Base-by-base conservation (phyloP, 1,140 invertebrate species). In the Apis dorsata region DNA sequence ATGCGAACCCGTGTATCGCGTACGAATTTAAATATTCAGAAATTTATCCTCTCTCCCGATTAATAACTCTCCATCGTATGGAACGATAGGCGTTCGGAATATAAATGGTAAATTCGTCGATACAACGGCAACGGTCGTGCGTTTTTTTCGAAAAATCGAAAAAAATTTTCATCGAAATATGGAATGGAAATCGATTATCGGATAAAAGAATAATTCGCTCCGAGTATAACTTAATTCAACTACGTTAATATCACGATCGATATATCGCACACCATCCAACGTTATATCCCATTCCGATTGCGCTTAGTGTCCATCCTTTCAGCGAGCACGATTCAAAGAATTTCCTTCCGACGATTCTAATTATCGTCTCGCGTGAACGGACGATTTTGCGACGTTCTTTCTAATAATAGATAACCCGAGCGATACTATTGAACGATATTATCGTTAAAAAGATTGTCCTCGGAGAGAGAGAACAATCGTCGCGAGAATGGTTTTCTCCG, bases 361-460 rank as follows among this genome's bases (percentile, higher is more conserved):
- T 81, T 68, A 81, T 57, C 53, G 13, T 70, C 34, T 15, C 74
- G 74, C 63, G 59, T 8, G 53, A 34, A 70, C 57, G 62, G n/a
- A 24, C 28, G 62, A 83, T 72, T 86, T 69, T 28, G 55, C n/a
- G 19, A 74, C 24, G 62, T 12, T 28, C n/a, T 76, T 51, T 68
- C 77, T 80, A 80, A 80, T 86, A 78, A 75, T 73, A 63, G 70
- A 80, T 53, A 65, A 73, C 28, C 21, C 34, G 2, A 7, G 53
- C 62, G 59, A 51, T 65, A 15, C 24, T 17, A 55, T 53, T 5
- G n/a, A 62, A 59, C 66, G 86, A 80, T 69, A 49, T 80, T 87
- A 80, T 80, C 78, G 69, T 86, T 80, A 86, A 79, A 86, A 83
- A 79, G 86, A 60, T 83, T 80, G 15, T 10, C 21, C 55, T 2